These are phyloP conservation scores for Glaucopsyche alexis DNA, from an alignment of 2,888 invertebrate genomes.

Conservation along the genomic window DNA sequence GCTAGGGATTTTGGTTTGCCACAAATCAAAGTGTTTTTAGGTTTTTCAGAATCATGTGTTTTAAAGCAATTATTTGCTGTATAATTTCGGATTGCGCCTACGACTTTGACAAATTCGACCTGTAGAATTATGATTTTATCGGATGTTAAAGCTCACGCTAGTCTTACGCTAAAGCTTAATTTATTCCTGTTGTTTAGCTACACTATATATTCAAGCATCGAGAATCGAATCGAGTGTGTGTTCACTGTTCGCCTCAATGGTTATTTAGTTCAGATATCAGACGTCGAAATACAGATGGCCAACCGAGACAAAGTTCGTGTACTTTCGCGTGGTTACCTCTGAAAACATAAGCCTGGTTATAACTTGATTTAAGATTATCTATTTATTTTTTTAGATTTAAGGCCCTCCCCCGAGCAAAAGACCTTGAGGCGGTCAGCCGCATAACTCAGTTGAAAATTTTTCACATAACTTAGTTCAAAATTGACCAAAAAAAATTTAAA, in stretches of 20 bases:
- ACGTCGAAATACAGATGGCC: conserved; percentile 50
- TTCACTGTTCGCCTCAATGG: conserved; percentile 49
- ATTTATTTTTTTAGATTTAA: too few relatives aligned
- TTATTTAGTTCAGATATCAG: conserved; percentile 56
- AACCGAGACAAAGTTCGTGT: conserved; percentile 43
- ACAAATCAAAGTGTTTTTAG: too few relatives aligned
- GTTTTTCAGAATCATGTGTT: too few relatives aligned
- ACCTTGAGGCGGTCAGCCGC: too few relatives aligned
- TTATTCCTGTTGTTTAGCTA: not conserved
- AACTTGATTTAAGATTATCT: not conserved
- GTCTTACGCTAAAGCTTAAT: not conserved
- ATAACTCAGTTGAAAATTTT: too few relatives aligned
- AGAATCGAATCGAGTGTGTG: conserved; percentile 30
- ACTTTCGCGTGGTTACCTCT: conserved; percentile 51
- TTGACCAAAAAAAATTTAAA: too few relatives aligned
- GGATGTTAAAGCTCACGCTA: not conserved
- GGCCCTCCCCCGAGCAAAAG: too few relatives aligned
- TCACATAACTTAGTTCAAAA: too few relatives aligned
- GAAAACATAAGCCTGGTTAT: conserved; percentile 47
- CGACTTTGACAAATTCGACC: not conserved
- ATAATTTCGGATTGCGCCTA: too few relatives aligned
- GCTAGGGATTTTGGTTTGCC: too few relatives aligned
- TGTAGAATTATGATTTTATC: not conserved
- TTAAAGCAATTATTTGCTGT: too few relatives aligned
- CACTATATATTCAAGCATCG: not conserved